Percentiles rank a stretch among this genome's conserved stretches.
Evolutionary conservation across 2,888 invertebrate species (phyloP).

Genomic region (Sphinx pinastri): DNA sequence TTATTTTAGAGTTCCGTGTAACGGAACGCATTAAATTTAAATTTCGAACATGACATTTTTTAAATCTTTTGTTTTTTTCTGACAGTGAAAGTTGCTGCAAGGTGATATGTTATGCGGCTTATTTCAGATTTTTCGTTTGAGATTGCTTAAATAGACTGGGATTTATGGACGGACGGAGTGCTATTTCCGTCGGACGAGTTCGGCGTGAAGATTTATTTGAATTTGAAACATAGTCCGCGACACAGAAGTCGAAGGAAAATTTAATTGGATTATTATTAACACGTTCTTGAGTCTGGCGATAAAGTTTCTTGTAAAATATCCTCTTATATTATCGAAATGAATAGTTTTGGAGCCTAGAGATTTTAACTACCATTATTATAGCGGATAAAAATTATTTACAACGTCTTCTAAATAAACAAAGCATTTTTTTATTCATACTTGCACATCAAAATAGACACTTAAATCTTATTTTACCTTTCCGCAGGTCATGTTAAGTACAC

Average conservation of each 20-base stretch:
- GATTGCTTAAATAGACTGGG: conserved; percentile 80
- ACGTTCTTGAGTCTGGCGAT: conserved; percentile 64
- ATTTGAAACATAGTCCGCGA: conserved; percentile 78
- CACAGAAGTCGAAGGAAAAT: conserved; percentile 75
- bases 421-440: background rate
- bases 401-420: too few species aligned
- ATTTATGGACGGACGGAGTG: conserved; percentile 80
- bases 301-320: background rate
- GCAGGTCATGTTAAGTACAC: conserved; percentile 40
- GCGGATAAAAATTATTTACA: too few species aligned
- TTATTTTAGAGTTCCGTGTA: background rate
- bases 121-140: conserved; percentile 80
- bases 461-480: conserved; percentile 26
- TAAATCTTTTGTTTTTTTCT: conserved; percentile 35
- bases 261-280: conserved; percentile 82
- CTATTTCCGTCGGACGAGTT: conserved; percentile 81
- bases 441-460: background rate
- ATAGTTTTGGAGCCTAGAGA: background rate
- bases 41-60: conserved; percentile 20
- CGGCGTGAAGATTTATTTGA: conserved; percentile 78
- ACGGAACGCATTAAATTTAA: conserved; percentile 13
- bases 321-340: background rate
- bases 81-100: conserved; percentile 57
- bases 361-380: too few species aligned
- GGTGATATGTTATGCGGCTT: conserved; percentile 69